A percentile compares a stretch with the other conserved stretches of the same genome.
These are phyloP conservation scores for Epirrhoe alternata DNA, from an alignment of 2,888 invertebrate species.

Conservation along the genomic window DNA sequence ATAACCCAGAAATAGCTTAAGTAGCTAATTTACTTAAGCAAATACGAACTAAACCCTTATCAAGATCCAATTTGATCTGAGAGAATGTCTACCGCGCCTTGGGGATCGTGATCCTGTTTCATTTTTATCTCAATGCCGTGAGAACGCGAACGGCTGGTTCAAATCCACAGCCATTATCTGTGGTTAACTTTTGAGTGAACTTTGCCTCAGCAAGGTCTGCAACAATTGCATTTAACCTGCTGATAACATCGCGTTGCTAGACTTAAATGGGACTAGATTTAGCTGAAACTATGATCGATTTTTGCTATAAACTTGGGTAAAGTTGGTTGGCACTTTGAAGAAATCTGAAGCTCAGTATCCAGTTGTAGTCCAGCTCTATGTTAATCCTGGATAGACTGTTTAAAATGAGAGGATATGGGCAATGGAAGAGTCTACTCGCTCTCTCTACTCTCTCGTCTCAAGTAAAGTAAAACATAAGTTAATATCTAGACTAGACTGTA, in stretches of 20 bases:
- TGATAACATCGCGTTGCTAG: slow-evolving; percentile 29
- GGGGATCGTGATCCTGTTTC: too few species aligned
- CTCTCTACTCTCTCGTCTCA: too few species aligned
- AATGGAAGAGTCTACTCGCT: too few species aligned
- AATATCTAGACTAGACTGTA: too few species aligned
- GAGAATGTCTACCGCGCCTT: too few species aligned
- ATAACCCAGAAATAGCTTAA: too few species aligned
- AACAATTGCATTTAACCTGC: slow-evolving; percentile 22
- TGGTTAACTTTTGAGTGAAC: slow-evolving; percentile 33
- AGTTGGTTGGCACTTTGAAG: not conserved
- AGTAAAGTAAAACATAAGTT: too few species aligned
- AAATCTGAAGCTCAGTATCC: not conserved
- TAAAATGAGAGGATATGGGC: too few species aligned
- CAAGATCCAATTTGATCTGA: too few species aligned
- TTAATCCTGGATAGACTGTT: too few species aligned
- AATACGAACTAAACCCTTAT: too few species aligned
- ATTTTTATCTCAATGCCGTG: slow-evolving; percentile 53
- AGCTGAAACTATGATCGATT: not conserved
- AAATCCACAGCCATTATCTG: slow-evolving; percentile 33
- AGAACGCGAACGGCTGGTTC: slow-evolving; percentile 62
- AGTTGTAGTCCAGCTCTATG: not conserved
- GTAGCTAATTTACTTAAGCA: too few species aligned
- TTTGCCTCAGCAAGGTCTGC: slow-evolving; percentile 27
- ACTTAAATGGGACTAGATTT: slow-evolving; percentile 1
- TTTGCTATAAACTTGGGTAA: not conserved